Percentiles rank a stretch among this genome's conserved stretches.
Evolutionary conservation across 2,797 vertebrate species (phyloP).

Genomic region (Cyprinodon diabolis): DNA sequence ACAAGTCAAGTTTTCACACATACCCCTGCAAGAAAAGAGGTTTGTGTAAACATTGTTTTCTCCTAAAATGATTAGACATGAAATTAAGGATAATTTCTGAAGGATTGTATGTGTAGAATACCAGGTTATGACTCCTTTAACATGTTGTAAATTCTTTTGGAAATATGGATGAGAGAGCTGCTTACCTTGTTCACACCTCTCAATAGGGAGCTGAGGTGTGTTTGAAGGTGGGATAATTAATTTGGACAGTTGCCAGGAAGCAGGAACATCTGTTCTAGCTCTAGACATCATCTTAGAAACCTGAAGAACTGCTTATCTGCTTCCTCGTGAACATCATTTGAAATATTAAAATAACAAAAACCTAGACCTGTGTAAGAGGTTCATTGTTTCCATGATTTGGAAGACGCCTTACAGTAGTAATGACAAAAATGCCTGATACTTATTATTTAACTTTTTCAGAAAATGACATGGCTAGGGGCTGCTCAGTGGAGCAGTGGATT

Average conservation of each 20-base stretch:
- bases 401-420: no score
- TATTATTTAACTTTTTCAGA: no score
- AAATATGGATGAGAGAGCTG: conserved; percentile 38
- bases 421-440: no score
- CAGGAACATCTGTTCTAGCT: conserved; percentile 67
- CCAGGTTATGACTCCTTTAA: background rate
- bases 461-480: no score
- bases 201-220: conserved; percentile 63
- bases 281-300: conserved; percentile 32
- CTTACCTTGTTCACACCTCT: conserved; percentile 78
- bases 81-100: no score
- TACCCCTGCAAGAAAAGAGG: no score
- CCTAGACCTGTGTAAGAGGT: background rate
- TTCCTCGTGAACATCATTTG: background rate
- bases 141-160: conserved; percentile 4
- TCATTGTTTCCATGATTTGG: background rate
- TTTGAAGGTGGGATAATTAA: conserved; percentile 72
- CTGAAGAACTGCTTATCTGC: conserved; percentile 8
- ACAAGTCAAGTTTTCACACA: no score
- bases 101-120: no score
- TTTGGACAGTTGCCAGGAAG: conserved; percentile 73
- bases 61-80: no score
- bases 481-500: no score
- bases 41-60: no score
- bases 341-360: background rate